These are phyloP conservation scores for Stigmatopora nigra DNA, from an alignment of 2,113 vertebrate genomes.

Conservation along the genomic window DNA sequence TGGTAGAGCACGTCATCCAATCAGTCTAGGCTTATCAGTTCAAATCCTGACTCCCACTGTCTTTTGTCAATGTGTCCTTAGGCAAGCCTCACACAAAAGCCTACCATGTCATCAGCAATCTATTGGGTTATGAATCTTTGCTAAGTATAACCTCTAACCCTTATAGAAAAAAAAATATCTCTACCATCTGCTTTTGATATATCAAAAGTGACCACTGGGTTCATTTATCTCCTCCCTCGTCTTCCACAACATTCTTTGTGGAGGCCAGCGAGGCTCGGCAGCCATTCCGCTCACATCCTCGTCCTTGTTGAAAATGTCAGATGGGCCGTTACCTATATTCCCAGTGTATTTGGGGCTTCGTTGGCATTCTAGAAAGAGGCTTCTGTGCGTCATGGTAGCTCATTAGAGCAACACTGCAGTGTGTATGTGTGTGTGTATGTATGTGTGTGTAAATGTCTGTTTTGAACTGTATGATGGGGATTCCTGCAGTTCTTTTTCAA, in stretches of 20 bases:
- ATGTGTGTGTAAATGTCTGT: conserved; percentile 12
- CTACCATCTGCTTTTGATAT: background rate
- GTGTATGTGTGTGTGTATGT: conserved; percentile 23
- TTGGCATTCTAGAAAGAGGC: conserved; percentile 59
- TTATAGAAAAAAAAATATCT: too few species aligned
- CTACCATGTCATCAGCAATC: too few species aligned
- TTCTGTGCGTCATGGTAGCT: conserved; percentile 53
- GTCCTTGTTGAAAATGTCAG: conserved; percentile 65
- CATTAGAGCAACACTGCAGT: conserved; percentile 43
- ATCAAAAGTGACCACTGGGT: background rate
- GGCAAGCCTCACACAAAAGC: too few species aligned
- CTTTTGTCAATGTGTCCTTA: too few species aligned
- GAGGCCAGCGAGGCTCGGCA: conserved; percentile 34
- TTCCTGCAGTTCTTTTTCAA: background rate
- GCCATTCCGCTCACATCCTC: conserved; percentile 54
- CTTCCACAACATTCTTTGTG: conserved; percentile 38
- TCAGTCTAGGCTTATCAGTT: too few species aligned
- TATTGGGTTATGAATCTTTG: too few species aligned
- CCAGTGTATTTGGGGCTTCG: conserved; percentile 54
- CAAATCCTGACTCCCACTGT: too few species aligned
- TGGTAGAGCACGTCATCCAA: too few species aligned
- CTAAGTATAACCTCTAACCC: background rate
- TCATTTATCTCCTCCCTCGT: conserved; percentile 10
- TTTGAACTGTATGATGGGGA: background rate
- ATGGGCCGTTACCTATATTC: conserved; percentile 56